Evolutionary conservation across 2,797 vertebrate species (phyloP), one percentile per base, ranked within the genome.

Genomic region (Vultur gryphus): DNA sequence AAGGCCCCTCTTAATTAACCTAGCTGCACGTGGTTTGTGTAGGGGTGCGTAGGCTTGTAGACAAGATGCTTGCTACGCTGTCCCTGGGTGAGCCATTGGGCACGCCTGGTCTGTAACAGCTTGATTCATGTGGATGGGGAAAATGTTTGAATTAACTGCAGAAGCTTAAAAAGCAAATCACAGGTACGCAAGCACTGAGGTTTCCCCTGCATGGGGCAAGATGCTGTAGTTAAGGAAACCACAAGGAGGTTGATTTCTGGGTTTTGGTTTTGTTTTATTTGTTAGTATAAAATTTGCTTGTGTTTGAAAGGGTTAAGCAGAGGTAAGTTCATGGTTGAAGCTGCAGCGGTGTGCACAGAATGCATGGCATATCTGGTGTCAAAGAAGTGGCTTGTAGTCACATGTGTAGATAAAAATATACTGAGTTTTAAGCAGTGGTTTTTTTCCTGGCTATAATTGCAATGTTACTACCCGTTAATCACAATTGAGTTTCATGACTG

Each of bases 391-490:
- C 61, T 93, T 81, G 35, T 49, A 58, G 55, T 84, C 76, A 58
- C 13, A 12, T 62, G 61, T 81, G 46, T 87, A 93, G 87, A 94
- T 96, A 96, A 92, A 97, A 95, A 94, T 93, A 62, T 31, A 94
- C 84, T 70, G 85, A 90, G 48, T 83, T 80, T 87, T 95, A 95
- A 87, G 94, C 54, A 92, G 91, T 79, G 10, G 16, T 18, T 12
- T 81, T 82, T 91, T 73, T 84, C 33, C 58, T 94, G 41, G 13
- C 37, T 84, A 8, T 75, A 95, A 82, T 79, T 78, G 89, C 9
- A 16, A 76, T 84, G 83, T 93, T 97, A 87, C 85, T 97, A 67
- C 71, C 55, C 84, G 49, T 97, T 93, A 98, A 96, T 96, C 78
- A 87, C 66, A 81, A 44, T 65, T 85, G 70, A 58, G 35, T 94